phyloP scores from a whole-genome alignment of 2,888 invertebrate species.

The Lottia scabra region DNA sequence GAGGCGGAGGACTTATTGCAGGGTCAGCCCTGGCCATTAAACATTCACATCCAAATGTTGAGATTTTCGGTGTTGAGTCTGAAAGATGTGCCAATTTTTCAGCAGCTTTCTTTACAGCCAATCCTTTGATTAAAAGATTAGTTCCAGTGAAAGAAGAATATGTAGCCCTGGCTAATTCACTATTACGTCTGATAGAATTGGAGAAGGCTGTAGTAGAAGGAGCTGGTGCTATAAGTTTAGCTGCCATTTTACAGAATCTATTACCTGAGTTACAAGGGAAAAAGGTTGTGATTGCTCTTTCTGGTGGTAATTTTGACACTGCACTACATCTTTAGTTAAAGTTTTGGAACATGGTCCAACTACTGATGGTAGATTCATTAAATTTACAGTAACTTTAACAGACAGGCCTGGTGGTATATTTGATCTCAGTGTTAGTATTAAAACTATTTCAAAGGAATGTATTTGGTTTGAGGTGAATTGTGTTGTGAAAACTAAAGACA shows the following conservation, averaged over 20 bases:
- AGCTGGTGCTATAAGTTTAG: constrained; percentile 87
- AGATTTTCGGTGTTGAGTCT: constrained; percentile 92
- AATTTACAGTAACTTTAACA: constrained; percentile 77
- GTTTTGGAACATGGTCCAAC: constrained; percentile 90
- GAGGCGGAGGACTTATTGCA: constrained; percentile 93
- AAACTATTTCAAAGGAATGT: constrained; percentile 95
- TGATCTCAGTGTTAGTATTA: constrained; percentile 77
- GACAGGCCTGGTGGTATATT: constrained; percentile 91
- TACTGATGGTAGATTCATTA: constrained; percentile 79
- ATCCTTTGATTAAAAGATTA: constrained; percentile 80
- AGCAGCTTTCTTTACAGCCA: constrained; percentile 80
- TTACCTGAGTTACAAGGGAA: constrained; percentile 85
- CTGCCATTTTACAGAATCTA: constrained; percentile 85
- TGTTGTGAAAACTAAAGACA: constrained; percentile 89
- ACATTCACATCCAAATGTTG: constrained; percentile 83
- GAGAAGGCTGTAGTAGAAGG: constrained; percentile 94
- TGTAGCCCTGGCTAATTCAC: constrained; percentile 86
- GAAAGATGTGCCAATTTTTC: constrained; percentile 91
- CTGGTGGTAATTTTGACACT: constrained; percentile 90
- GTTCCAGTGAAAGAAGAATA: constrained; percentile 81
- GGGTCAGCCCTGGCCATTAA: constrained; percentile 92
- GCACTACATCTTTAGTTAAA: constrained; percentile 88
- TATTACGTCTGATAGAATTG: constrained; percentile 81
- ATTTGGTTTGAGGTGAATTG: constrained; percentile 91
- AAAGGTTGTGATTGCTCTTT: constrained; percentile 86